Conservation (phyloP, 2,888 invertebrate species). For the Drosophila kambysellisi region DNA sequence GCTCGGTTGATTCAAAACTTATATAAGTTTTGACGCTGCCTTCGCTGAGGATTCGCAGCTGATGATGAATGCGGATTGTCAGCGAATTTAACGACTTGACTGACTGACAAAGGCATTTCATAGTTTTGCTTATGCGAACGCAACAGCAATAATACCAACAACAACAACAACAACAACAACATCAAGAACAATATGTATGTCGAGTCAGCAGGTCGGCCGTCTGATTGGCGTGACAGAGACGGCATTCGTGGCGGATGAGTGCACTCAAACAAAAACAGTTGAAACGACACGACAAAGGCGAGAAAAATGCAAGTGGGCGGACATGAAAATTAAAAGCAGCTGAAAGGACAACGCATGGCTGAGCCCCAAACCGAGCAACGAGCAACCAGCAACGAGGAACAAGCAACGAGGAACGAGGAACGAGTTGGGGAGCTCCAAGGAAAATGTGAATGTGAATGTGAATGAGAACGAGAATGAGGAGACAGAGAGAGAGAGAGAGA, state of each 20-base stretch:
- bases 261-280: conserved; percentile 60
- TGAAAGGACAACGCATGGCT: conserved; percentile 62
- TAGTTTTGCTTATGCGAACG: conserved; percentile 73
- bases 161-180: conserved; percentile 14
- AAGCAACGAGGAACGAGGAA: neutral
- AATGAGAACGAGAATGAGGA: neutral
- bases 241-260: conserved; percentile 58
- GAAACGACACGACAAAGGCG: conserved; percentile 63
- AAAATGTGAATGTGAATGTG: neutral
- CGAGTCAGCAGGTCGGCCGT: conserved; percentile 14
- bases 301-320: conserved; percentile 64
- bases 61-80: conserved; percentile 74
- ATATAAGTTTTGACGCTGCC: conserved; percentile 44
- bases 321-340: conserved; percentile 61
- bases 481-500: neutral
- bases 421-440: neutral
- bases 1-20: conserved; percentile 55
- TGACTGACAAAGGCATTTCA: conserved; percentile 78
- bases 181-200: conserved; percentile 25
- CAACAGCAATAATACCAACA: conserved; percentile 39
- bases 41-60: conserved; percentile 37
- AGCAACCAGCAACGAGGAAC: neutral
- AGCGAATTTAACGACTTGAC: conserved; percentile 74
- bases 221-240: conserved; percentile 2
- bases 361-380: conserved; percentile 22